These are phyloP conservation scores for Caenorhabditis wallacei DNA, from an alignment of 2,888 invertebrate species.

Conservation along the genomic window DNA sequence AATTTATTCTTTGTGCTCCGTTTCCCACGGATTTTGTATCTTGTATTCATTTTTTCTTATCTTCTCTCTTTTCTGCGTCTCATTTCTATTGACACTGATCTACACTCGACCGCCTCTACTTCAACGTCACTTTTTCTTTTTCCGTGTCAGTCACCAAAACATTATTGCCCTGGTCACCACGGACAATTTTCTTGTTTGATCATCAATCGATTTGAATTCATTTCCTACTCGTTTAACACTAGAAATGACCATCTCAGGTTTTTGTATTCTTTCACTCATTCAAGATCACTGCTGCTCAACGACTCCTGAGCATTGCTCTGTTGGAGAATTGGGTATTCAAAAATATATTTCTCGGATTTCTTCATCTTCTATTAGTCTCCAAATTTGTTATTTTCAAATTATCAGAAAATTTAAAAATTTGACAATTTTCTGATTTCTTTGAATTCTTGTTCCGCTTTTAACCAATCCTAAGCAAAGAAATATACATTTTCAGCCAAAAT, in stretches of 20 bases:
- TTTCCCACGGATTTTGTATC: constrained; percentile 32
- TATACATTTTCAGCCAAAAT: constrained; percentile 60
- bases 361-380: not conserved
- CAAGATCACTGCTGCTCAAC: constrained; percentile 42
- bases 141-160: constrained; percentile 18
- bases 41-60: constrained; percentile 30
- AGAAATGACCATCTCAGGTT: constrained; percentile 59
- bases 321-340: constrained; percentile 24
- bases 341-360: not conserved
- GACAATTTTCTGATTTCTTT: not conserved
- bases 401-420: not conserved
- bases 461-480: too few species aligned
- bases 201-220: constrained; percentile 16
- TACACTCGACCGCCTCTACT: constrained; percentile 27
- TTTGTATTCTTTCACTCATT: constrained; percentile 50
- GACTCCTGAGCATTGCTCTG: constrained; percentile 32
- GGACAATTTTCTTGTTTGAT: constrained; percentile 9
- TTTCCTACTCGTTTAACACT: constrained; percentile 30
- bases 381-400: not conserved
- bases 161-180: constrained; percentile 32
- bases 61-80: constrained; percentile 40
- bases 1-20: constrained; percentile 5
- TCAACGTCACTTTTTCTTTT: constrained; percentile 32
- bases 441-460: too few species aligned
- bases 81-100: constrained; percentile 39